These are phyloP conservation scores for Haemorhous mexicanus DNA, from an alignment of 2,113 vertebrate genomes.

Conservation along the genomic window DNA sequence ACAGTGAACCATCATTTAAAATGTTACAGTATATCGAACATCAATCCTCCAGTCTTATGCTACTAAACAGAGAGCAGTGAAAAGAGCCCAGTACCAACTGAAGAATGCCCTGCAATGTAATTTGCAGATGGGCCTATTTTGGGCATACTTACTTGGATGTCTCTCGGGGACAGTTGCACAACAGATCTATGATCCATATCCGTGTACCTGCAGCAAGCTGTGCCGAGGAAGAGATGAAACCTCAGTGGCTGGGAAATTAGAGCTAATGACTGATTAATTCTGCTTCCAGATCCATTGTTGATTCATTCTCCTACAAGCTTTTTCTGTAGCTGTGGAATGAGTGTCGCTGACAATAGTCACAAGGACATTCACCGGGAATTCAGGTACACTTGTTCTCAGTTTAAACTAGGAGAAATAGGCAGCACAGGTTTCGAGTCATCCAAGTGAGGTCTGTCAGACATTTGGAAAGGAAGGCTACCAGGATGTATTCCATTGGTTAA, in stretches of 20 bases:
- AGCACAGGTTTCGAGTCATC: background rate
- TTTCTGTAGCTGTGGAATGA: background rate
- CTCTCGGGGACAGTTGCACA: background rate
- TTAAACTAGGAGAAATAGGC: background rate
- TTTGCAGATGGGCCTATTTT: background rate
- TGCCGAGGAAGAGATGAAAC: background rate
- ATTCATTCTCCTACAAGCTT: background rate
- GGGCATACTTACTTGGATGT: fast-evolving
- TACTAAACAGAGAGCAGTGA: background rate
- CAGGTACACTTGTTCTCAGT: fast-evolving
- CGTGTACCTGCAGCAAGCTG: background rate
- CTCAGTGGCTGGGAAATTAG: background rate
- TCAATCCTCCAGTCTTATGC: background rate
- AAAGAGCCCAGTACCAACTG: background rate
- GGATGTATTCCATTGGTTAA: background rate
- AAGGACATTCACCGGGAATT: background rate
- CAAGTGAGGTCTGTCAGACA: background rate
- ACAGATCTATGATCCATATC: background rate
- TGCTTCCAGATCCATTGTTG: background rate
- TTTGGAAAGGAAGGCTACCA: background rate
- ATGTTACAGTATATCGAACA: background rate
- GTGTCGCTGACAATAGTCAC: background rate
- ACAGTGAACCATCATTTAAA: background rate
- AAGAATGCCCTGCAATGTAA: background rate
- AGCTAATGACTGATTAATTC: background rate